Evolutionary conservation across 2,797 vertebrate species (phyloP).

Genomic region (Hephaestus fuliginosus): DNA sequence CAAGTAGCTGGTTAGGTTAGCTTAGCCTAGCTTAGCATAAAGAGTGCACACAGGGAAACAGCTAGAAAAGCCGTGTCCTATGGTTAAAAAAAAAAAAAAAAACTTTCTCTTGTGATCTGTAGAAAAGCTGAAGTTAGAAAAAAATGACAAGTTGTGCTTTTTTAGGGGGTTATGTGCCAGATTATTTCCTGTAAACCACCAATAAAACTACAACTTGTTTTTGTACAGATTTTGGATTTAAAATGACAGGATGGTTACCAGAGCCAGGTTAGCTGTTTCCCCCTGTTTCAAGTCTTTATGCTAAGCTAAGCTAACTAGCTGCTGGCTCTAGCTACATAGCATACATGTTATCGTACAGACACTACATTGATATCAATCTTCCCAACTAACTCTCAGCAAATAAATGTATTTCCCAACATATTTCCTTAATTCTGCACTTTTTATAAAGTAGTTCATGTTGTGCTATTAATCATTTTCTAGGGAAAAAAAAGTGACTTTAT

Average conservation of each 20-base stretch:
- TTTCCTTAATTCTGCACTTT: neutral
- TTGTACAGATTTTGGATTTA: neutral
- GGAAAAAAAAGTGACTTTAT: neutral
- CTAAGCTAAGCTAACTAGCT: slow-evolving; percentile 22
- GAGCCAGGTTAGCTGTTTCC: neutral
- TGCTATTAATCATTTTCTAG: slow-evolving; percentile 38
- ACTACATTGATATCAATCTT: neutral
- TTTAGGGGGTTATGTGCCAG: neutral
- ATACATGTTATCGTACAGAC: neutral
- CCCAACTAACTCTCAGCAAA: slow-evolving; percentile 4
- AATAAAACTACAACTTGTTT: neutral
- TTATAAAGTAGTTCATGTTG: slow-evolving; percentile 32
- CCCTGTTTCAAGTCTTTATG: neutral
- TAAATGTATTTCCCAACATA: neutral
- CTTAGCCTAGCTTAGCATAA: slow-evolving; percentile 10
- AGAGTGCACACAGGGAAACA: neutral
- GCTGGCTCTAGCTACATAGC: neutral
- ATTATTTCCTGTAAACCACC: neutral
- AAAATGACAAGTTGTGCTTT: neutral
- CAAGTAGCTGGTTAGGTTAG: neutral
- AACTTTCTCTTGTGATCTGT: neutral
- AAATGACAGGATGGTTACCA: neutral
- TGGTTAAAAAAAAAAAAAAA: neutral
- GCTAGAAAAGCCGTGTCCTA: neutral
- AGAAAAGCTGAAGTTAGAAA: neutral